These are phyloP conservation scores for Drosophila eohydei DNA, from an alignment of 2,888 invertebrate species.

Conservation along the genomic window DNA sequence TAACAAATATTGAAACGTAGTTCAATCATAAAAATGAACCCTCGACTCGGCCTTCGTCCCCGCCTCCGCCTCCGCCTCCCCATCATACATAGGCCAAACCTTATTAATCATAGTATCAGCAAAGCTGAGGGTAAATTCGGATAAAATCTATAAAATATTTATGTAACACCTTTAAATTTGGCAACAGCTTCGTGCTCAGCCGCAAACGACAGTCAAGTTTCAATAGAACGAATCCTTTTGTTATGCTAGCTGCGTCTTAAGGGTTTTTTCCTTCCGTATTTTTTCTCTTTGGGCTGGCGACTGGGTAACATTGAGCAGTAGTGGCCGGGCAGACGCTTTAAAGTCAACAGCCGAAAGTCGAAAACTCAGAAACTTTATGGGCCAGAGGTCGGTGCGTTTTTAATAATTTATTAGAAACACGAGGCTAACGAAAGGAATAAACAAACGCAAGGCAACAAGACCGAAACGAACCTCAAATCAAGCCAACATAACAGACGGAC, in stretches of 20 bases:
- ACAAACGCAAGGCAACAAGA: conserved; percentile 33
- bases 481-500: conserved; percentile 41
- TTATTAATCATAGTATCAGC: conserved; percentile 20
- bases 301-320: not conserved
- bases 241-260: conserved; percentile 14
- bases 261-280: not conserved
- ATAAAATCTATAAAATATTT: conserved; percentile 46
- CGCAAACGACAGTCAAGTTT: conserved; percentile 50
- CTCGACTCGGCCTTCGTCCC: not conserved
- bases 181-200: conserved; percentile 42
- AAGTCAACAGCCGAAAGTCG: conserved; percentile 23
- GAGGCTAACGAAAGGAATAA: conserved; percentile 38
- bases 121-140: conserved; percentile 1
- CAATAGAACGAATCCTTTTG: conserved; percentile 48
- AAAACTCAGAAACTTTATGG: conserved; percentile 42
- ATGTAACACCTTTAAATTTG: conserved; percentile 26
- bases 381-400: conserved; percentile 62
- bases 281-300: not conserved
- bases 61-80: not conserved
- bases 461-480: conserved; percentile 60
- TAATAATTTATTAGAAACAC: conserved; percentile 70
- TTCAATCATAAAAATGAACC: conserved; percentile 4
- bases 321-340: conserved; percentile 21
- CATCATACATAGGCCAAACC: not conserved
- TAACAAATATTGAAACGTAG: not conserved